Evolutionary conservation across 2,113 vertebrate genomes (phyloP).

Genomic region (Nannospalax galili): DNA sequence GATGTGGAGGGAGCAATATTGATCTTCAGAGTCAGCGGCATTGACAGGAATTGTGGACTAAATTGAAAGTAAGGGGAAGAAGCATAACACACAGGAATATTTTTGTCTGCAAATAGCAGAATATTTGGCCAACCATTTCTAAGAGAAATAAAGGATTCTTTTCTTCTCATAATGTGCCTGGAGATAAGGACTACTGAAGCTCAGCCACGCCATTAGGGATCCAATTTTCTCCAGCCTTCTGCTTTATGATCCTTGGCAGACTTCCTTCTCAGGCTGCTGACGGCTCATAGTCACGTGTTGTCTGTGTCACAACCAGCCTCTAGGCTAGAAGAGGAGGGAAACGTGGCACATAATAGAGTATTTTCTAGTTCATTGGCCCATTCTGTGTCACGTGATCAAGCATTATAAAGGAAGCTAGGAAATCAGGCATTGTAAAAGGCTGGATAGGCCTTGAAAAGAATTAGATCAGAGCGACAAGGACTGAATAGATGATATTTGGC

Average conservation of each 20-base stretch:
- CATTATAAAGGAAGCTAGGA: background rate
- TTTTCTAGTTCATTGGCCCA: background rate
- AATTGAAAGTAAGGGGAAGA: background rate
- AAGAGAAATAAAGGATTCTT: slow-evolving; percentile 24
- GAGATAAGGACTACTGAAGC: background rate
- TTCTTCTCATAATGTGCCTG: background rate
- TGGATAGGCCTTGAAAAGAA: background rate
- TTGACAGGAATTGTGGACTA: background rate
- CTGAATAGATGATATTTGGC: background rate
- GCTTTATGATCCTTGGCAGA: background rate
- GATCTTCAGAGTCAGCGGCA: background rate
- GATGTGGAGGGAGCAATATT: background rate
- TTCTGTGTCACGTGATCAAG: background rate
- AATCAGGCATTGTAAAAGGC: background rate
- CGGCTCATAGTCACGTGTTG: background rate
- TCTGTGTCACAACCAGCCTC: background rate
- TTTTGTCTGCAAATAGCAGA: slow-evolving; percentile 31
- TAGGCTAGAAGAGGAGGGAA: background rate
- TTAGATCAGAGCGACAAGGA: background rate
- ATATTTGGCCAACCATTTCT: background rate
- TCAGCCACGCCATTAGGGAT: background rate
- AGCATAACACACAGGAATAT: background rate
- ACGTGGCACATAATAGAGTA: background rate
- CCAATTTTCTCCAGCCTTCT: slow-evolving; percentile 3
- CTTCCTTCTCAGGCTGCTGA: background rate